These are phyloP conservation scores for Choristoneura fumiferana DNA, from an alignment of 1,140 invertebrate species.

Conservation along the genomic window DNA sequence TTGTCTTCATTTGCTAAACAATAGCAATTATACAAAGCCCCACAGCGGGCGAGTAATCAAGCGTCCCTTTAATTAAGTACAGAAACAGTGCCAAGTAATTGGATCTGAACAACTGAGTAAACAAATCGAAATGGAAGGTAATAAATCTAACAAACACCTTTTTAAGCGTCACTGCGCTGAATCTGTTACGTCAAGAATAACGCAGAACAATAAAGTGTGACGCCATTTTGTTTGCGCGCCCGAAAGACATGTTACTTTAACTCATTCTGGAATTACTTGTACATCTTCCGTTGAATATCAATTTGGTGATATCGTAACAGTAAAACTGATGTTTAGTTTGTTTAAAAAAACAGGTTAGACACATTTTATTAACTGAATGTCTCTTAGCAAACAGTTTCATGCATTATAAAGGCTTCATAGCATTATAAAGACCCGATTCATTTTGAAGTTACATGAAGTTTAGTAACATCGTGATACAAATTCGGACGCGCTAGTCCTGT, in stretches of 20 bases:
- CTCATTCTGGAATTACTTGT: background rate
- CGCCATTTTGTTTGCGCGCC: background rate
- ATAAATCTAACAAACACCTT: slow-evolving; percentile 76
- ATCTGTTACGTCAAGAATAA: slow-evolving; percentile 53
- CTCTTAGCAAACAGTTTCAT: too few species aligned
- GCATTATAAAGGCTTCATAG: too few species aligned
- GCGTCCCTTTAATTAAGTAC: slow-evolving; percentile 78
- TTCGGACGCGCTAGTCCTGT: too few species aligned
- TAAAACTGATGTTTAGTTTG: too few species aligned
- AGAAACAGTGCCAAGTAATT: slow-evolving; percentile 78
- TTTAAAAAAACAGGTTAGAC: too few species aligned
- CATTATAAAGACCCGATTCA: too few species aligned
- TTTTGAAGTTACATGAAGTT: too few species aligned
- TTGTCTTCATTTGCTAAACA: slow-evolving; percentile 78
- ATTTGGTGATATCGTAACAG: too few species aligned
- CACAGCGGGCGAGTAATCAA: slow-evolving; percentile 77
- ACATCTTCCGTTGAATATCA: too few species aligned
- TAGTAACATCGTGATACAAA: too few species aligned
- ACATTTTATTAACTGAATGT: too few species aligned
- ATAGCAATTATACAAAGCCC: slow-evolving; percentile 78
- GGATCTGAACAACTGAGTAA: slow-evolving; percentile 77
- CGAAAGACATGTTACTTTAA: slow-evolving; percentile 5
- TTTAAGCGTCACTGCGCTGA: slow-evolving; percentile 56
- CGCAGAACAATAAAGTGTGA: slow-evolving; percentile 41
- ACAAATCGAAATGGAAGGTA: slow-evolving; percentile 77